These are phyloP conservation scores for Deilephila porcellus DNA, from an alignment of 2,888 invertebrate genomes.

Conservation along the genomic window DNA sequence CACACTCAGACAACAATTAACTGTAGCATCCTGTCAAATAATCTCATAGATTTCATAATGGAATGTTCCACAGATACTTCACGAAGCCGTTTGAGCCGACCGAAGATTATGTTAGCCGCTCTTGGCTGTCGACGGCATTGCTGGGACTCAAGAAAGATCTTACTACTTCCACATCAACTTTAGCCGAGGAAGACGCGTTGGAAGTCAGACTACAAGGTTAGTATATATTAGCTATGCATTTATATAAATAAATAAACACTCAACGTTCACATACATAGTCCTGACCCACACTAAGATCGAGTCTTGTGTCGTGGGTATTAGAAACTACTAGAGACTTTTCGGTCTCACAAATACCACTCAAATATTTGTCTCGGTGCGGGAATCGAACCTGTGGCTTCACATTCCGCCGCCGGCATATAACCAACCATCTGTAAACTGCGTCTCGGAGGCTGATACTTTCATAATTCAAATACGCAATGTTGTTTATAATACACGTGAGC, in stretches of 20 bases:
- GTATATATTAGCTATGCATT: constrained; percentile 30
- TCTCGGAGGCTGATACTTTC: background rate
- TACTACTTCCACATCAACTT: constrained; percentile 82
- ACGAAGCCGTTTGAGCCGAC: constrained; percentile 79
- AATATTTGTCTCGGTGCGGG: too few relatives aligned
- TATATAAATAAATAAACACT: too few relatives aligned
- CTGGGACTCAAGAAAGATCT: constrained; percentile 87
- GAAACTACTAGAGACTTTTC: too few relatives aligned
- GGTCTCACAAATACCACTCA: too few relatives aligned
- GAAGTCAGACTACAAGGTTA: constrained; percentile 69
- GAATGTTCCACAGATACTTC: constrained; percentile 67
- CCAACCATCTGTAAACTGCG: too few relatives aligned
- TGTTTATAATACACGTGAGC: background rate
- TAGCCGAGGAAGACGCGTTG: constrained; percentile 85
- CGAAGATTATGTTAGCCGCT: constrained; percentile 71
- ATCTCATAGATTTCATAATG: too few relatives aligned
- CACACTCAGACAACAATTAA: background rate
- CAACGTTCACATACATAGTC: too few relatives aligned
- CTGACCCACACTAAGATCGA: too few relatives aligned
- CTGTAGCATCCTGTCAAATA: too few relatives aligned
- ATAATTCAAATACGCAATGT: background rate
- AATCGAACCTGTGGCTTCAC: too few relatives aligned
- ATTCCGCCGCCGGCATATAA: too few relatives aligned
- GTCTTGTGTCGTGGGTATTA: too few relatives aligned
- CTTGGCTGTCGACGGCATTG: constrained; percentile 88